Evolutionary conservation across 2,888 invertebrate genomes (phyloP).

Genomic region (Hymenopus coronatus): DNA sequence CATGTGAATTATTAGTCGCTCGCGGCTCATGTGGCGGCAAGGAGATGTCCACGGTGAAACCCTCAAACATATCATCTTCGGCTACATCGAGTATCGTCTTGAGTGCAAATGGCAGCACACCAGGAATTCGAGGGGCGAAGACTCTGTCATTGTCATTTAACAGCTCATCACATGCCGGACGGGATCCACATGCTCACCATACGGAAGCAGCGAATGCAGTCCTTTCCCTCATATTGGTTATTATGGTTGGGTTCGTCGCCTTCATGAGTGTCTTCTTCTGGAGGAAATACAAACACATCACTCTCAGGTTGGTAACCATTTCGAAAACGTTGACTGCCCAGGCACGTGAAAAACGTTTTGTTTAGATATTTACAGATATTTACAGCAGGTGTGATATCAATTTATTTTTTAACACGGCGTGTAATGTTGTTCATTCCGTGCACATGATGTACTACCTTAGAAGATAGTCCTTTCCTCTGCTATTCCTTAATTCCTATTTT

Average conservation of each 20-base stretch:
- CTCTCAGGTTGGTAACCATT: slow-evolving; percentile 20
- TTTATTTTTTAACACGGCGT: too few relatives aligned
- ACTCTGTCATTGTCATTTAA: background rate
- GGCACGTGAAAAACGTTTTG: background rate
- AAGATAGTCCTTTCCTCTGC: too few relatives aligned
- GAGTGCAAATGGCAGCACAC: background rate
- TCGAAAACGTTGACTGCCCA: background rate
- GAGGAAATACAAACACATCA: slow-evolving; percentile 31
- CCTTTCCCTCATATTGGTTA: slow-evolving; percentile 26
- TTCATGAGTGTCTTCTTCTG: slow-evolving; percentile 32
- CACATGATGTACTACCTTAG: too few relatives aligned
- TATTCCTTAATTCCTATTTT: too few relatives aligned
- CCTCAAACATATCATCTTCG: background rate
- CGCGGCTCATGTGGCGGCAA: background rate
- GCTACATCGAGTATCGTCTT: background rate
- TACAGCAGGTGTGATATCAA: too few relatives aligned
- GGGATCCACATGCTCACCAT: slow-evolving; percentile 2
- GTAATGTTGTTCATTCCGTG: too few relatives aligned
- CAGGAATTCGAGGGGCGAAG: background rate
- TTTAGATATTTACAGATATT: too few relatives aligned
- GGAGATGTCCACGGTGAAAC: background rate
- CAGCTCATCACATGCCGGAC: background rate
- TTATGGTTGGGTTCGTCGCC: slow-evolving; percentile 30
- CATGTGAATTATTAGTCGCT: background rate
- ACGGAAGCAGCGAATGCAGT: slow-evolving; percentile 17